Evolutionary conservation across 2,113 vertebrate genomes (phyloP).

Genomic region (Oreochromis spilurus): DNA sequence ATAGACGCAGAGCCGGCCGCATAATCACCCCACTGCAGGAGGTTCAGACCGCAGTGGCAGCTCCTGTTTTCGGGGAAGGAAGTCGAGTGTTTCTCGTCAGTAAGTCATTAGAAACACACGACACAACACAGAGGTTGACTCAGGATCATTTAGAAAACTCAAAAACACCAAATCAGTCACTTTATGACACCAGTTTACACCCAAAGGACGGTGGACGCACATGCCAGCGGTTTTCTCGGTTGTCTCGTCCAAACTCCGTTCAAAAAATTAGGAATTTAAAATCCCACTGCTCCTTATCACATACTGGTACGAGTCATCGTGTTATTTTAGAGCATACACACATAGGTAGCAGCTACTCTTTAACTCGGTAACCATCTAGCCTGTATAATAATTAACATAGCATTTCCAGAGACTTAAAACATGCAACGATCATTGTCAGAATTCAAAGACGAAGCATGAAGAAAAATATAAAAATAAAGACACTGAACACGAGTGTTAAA

Average conservation of each 20-base stretch:
- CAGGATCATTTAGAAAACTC: background rate
- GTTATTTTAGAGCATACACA: background rate
- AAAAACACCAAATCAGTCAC: slow-evolving; percentile 20
- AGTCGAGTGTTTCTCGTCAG: slow-evolving; percentile 32
- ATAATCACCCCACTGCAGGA: slow-evolving; percentile 35
- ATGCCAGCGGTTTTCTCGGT: slow-evolving; percentile 10
- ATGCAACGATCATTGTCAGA: background rate
- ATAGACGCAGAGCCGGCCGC: slow-evolving; percentile 31
- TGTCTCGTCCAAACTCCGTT: background rate
- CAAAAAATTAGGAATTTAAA: background rate
- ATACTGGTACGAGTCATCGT: background rate
- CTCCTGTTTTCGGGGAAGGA: slow-evolving; percentile 35
- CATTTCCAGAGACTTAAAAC: background rate
- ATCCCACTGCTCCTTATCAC: background rate
- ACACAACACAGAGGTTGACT: slow-evolving; percentile 16
- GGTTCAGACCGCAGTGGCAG: slow-evolving; percentile 13
- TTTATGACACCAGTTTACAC: background rate
- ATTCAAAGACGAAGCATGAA: background rate
- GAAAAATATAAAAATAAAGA: background rate
- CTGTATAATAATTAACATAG: background rate
- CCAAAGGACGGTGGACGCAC: background rate
- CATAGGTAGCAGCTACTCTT: background rate
- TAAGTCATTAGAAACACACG: background rate
- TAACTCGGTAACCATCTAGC: background rate
- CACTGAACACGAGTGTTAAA: background rate